Evolutionary conservation across 1,140 invertebrate genomes (phyloP).

Genomic region (Drosophila paulistorum): DNA sequence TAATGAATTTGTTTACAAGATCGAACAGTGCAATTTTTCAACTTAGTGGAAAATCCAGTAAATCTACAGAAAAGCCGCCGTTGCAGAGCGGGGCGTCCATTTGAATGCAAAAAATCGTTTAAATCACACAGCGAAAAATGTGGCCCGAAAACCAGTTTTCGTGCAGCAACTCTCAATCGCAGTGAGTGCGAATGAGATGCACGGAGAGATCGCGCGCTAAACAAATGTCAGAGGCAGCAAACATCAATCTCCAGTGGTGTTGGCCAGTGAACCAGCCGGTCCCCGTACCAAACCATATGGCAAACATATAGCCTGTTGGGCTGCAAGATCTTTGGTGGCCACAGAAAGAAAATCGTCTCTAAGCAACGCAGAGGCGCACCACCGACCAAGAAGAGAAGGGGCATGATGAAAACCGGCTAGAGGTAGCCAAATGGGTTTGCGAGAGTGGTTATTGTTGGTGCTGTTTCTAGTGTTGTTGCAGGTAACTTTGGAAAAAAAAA

Average conservation of each 20-base stretch:
- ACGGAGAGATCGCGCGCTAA: constrained; percentile 60
- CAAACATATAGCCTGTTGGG: constrained; percentile 42
- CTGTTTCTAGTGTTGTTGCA: constrained; percentile 21
- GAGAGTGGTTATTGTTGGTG: constrained; percentile 38
- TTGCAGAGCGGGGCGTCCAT: constrained; percentile 43
- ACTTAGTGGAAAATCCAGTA: constrained; percentile 66
- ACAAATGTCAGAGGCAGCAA: constrained; percentile 79
- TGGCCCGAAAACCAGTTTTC: constrained; percentile 61
- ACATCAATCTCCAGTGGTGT: constrained; percentile 75
- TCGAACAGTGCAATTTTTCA: constrained; percentile 77
- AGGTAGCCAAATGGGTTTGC: constrained; percentile 69
- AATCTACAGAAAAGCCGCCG: constrained; percentile 49
- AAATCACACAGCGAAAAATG: constrained; percentile 73
- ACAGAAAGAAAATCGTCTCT: constrained; percentile 73
- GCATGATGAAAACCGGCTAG: constrained; percentile 58
- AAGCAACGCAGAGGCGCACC: constrained; percentile 13
- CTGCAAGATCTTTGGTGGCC: constrained; percentile 75
- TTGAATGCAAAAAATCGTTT: constrained; percentile 69
- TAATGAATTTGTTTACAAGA: constrained; percentile 81
- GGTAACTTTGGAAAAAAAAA: constrained; percentile 45
- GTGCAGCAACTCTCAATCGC: constrained; percentile 13
- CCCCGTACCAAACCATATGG: constrained; percentile 30
- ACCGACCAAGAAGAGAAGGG: neutral
- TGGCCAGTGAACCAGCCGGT: constrained; percentile 32
- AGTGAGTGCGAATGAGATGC: constrained; percentile 52